phyloP scores from a whole-genome alignment of 2,797 vertebrate genomes.

The Liparis tanakae region DNA sequence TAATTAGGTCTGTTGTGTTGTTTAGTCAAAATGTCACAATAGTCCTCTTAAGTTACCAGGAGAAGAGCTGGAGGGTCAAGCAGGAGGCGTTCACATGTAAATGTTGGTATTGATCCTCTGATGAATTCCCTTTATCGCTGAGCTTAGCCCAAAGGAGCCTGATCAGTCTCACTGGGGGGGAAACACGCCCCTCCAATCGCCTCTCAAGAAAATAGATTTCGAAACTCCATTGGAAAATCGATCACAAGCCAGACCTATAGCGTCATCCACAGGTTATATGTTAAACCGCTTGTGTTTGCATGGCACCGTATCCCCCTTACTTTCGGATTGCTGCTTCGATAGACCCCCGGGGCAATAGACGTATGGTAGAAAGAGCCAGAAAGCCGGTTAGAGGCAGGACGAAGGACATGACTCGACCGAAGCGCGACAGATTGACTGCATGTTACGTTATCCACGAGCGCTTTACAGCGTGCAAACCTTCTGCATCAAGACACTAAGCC shows the following conservation, averaged over 20 bases:
- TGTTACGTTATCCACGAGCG: too few species aligned
- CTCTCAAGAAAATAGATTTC: slow-evolving; percentile 4
- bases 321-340: too few species aligned
- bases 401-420: too few species aligned
- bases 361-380: too few species aligned
- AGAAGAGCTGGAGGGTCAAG: neutral
- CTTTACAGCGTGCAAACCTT: too few species aligned
- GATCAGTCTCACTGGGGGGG: slow-evolving; percentile 9
- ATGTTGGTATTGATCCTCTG: slow-evolving; percentile 42
- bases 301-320: too few species aligned
- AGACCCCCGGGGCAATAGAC: too few species aligned
- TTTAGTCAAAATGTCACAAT: slow-evolving; percentile 7
- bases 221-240: neutral
- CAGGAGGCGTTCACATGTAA: slow-evolving; percentile 1
- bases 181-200: slow-evolving; percentile 3
- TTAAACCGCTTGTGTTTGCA: too few species aligned
- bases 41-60: neutral
- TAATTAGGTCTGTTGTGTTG: slow-evolving; percentile 7
- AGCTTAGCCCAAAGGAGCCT: slow-evolving; percentile 39
- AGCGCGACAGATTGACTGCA: too few species aligned
- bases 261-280: neutral
- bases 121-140: slow-evolving; percentile 30
- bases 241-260: neutral
- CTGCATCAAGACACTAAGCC: too few species aligned
- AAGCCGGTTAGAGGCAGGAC: too few species aligned